phyloP scores from a whole-genome alignment of 1,140 invertebrate species.

The Drosophila hydei region DNA sequence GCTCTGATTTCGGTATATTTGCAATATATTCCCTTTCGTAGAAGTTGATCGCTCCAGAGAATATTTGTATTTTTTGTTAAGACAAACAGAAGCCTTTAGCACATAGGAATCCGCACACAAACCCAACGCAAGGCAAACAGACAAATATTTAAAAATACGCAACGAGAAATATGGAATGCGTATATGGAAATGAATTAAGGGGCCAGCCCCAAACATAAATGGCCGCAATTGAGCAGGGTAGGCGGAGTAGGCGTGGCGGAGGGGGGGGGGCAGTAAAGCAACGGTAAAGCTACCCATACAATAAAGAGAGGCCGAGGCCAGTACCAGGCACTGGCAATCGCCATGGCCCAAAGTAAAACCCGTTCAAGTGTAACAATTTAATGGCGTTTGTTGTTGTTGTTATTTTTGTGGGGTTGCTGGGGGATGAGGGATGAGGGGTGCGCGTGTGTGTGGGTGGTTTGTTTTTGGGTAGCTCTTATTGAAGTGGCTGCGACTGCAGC shows the following conservation, averaged over 20 bases:
- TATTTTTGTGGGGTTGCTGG: constrained; percentile 10
- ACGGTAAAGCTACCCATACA: constrained; percentile 15
- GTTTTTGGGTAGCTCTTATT: constrained; percentile 31
- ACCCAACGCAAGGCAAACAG: constrained; percentile 26
- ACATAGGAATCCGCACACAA: not conserved
- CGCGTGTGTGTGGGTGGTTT: not conserved
- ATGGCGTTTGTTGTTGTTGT: constrained; percentile 73
- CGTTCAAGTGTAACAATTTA: constrained; percentile 83
- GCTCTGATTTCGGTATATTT: constrained; percentile 1
- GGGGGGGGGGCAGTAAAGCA: constrained; percentile 13
- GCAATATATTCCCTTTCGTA: not conserved
- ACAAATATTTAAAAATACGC: constrained; percentile 51
- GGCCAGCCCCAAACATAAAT: constrained; percentile 6
- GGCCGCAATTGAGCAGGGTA: constrained; percentile 3
- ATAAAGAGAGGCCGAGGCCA: constrained; percentile 29
- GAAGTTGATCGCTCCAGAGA: not conserved
- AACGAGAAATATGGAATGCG: constrained; percentile 70
- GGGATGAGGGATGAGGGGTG: constrained; percentile 11
- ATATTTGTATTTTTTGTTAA: not conserved
- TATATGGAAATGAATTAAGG: constrained; percentile 76
- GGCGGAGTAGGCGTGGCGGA: too few species aligned
- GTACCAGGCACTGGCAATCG: constrained; percentile 56
- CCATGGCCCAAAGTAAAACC: constrained; percentile 78
- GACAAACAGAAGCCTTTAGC: constrained; percentile 1
- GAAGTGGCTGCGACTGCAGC: constrained; percentile 47